These are phyloP conservation scores for Meloidogyne exigua DNA, from an alignment of 1,140 invertebrate genomes.

Conservation along the genomic window DNA sequence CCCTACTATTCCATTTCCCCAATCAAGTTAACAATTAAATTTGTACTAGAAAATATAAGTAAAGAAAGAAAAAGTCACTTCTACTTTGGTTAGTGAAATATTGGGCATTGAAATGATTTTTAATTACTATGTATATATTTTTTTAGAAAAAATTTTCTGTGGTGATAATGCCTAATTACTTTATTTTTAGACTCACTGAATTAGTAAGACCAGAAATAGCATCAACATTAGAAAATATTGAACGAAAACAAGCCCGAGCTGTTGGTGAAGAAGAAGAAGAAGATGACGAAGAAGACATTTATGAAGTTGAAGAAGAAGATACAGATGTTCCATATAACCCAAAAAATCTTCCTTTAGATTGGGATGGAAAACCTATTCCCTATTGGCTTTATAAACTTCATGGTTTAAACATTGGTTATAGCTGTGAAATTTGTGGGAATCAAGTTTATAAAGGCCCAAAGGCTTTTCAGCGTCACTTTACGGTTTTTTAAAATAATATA, in stretches of 20 bases:
- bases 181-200: conserved; percentile 49
- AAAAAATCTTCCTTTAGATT: conserved; percentile 95
- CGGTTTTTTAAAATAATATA: conserved; percentile 66
- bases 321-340: conserved; percentile 97
- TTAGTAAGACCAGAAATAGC: conserved; percentile 72
- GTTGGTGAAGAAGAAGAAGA: conserved; percentile 90
- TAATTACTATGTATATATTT: no score
- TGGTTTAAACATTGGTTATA: conserved; percentile 96
- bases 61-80: no score
- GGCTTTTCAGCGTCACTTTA: conserved; percentile 98
- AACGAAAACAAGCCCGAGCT: conserved; percentile 92
- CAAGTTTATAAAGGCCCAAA: conserved; percentile 93
- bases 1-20: no score
- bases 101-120: no score
- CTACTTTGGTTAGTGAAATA: no score
- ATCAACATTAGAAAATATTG: conserved; percentile 94
- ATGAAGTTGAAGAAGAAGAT: conserved; percentile 74
- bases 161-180: background rate
- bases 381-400: conserved; percentile 96
- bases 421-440: conserved; percentile 99
- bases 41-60: no score
- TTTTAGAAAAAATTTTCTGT: no score
- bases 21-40: no score
- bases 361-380: conserved; percentile 99
- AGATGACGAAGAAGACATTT: conserved; percentile 62